Base-by-base conservation (phyloP, 2,888 invertebrate genomes). In the Netelia inedita region DNA sequence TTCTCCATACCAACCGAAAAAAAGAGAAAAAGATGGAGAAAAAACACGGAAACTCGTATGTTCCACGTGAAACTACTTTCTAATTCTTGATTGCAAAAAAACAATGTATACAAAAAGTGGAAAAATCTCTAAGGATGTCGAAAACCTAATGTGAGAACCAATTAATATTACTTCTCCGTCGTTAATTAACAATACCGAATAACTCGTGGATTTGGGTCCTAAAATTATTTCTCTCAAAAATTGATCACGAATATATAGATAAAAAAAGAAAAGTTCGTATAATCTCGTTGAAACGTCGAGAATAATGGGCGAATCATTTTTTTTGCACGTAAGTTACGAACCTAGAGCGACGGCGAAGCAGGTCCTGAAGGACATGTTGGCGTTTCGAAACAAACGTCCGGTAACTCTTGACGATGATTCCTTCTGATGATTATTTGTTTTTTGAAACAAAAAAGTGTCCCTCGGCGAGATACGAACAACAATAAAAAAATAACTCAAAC, bases 281-380 rank as follows among this genome's bases (percentile, higher is more conserved):
- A 28, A 5, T 28, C 28, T 0, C 28, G 28, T 28, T 28, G 28
- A 16, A 55, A 16, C 9, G 8, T 8, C 8, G 55, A 50, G 10
- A 55, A 55, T 28, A 5, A 72, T 72, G 19, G 16, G 21, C 57
- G 9, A 53, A 76, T 79, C 2, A 5, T 28, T 28, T 28, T 28
- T 28, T 57, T 68, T 68, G 41, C 43, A 69, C 46, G 1, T 46
- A 68, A 66, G 71, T 66, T 78, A 89, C 89, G 55, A 86, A 89
- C 89, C 89, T 82, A 89, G 61, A 82, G 78, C 78, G 71, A 87
- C 73, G 79, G 85, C 57, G 79, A 88, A 63, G 73, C 81, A 73
- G 74, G 83, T 88, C 85, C 81, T 88, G 82, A 68, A 28, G 74
- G 84, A 86, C 88, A 87, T 89, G 79, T 82, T 82, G 81, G 71